These are phyloP conservation scores for Parnassius glacialis DNA, from an alignment of 2,888 invertebrate genomes.

Conservation along the genomic window DNA sequence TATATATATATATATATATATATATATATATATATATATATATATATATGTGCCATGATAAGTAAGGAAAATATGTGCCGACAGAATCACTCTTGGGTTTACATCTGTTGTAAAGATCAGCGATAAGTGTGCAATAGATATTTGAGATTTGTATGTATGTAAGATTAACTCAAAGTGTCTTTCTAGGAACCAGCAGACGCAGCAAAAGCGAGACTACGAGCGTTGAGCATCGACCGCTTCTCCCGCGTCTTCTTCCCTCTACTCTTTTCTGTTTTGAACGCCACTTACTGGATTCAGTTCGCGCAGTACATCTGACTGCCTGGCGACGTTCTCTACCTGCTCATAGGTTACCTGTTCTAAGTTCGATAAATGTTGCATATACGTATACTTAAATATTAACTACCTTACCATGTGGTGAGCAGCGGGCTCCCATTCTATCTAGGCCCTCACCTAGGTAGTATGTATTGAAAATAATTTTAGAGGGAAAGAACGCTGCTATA, in stretches of 20 bases:
- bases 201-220: constrained; percentile 70
- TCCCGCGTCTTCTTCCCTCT: constrained; percentile 94
- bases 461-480: too few relatives aligned
- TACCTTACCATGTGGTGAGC: too few relatives aligned
- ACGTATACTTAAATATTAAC: neutral
- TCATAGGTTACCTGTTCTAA: constrained; percentile 12
- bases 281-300: constrained; percentile 94
- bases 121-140: too few relatives aligned
- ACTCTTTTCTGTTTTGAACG: constrained; percentile 92
- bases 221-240: constrained; percentile 92
- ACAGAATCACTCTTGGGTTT: too few relatives aligned
- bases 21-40: too few relatives aligned
- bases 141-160: neutral
- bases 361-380: neutral
- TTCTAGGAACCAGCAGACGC: constrained; percentile 70
- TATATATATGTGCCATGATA: too few relatives aligned
- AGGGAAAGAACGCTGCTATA: too few relatives aligned
- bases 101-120: too few relatives aligned
- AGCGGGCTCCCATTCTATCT: too few relatives aligned
- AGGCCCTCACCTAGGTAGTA: too few relatives aligned
- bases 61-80: too few relatives aligned
- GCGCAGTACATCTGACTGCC: constrained; percentile 72
- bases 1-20: too few relatives aligned
- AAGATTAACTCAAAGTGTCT: constrained; percentile 2
- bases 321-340: constrained; percentile 18